phyloP scores from a whole-genome alignment of 2,888 invertebrate species.

The Drosophila helvetica region DNA sequence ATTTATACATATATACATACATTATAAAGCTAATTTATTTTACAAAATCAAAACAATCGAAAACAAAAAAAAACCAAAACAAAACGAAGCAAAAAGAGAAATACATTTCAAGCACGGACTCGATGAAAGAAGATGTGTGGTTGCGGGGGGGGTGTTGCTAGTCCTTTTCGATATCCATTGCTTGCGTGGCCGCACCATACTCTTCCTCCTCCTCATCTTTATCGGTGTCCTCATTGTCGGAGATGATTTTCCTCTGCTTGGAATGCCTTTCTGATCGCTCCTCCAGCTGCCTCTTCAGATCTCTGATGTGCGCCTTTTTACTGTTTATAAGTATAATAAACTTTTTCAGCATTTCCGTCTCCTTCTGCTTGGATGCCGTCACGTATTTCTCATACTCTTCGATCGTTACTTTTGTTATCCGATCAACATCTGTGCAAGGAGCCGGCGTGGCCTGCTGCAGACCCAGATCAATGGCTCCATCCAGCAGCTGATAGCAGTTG shows the following conservation, averaged over 20 bases:
- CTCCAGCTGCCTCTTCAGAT: conserved; percentile 58
- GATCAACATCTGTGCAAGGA: neutral
- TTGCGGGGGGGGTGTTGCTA: conserved; percentile 8
- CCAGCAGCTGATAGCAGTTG: conserved; percentile 50
- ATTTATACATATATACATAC: conserved; percentile 68
- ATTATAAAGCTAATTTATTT: conserved; percentile 72
- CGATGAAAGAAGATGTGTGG: neutral
- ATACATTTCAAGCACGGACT: conserved; percentile 47
- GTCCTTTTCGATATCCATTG: conserved; percentile 23
- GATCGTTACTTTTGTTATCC: conserved; percentile 19
- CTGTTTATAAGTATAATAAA: conserved; percentile 72
- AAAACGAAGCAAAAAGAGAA: conserved; percentile 47
- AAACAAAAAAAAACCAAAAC: conserved; percentile 46
- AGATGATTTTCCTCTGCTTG: neutral
- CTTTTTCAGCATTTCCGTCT: conserved; percentile 66
- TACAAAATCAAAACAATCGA: conserved; percentile 43
- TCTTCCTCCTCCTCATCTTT: conserved; percentile 32
- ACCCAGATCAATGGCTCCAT: conserved; percentile 58
- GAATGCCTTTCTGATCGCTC: neutral
- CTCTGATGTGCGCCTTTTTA: conserved; percentile 76
- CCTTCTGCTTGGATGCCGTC: conserved; percentile 51
- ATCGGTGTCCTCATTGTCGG: neutral
- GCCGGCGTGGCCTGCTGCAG: conserved; percentile 13
- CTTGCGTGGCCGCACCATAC: conserved; percentile 47
- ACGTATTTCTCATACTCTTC: conserved; percentile 64